Evolutionary conservation across 2,113 vertebrate genomes (phyloP).

Genomic region (Gavialis gangeticus): DNA sequence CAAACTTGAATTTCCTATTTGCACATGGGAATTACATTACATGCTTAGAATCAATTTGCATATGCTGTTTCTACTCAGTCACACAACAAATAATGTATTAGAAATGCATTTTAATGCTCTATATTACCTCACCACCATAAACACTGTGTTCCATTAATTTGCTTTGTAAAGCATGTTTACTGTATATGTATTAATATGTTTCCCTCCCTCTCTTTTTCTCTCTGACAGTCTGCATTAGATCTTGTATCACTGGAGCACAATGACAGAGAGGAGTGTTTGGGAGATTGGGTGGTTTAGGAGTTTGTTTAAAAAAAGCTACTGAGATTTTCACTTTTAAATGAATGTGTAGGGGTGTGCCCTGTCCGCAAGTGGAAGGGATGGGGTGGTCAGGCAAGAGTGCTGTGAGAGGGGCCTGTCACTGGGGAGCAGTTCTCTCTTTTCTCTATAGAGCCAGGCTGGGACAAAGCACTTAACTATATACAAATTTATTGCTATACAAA

Average conservation of each 20-base stretch:
- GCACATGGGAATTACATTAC: constrained; percentile 32
- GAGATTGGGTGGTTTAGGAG: not conserved
- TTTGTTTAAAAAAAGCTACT: not conserved
- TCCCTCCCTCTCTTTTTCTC: not conserved
- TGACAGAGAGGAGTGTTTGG: not conserved
- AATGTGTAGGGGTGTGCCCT: not conserved
- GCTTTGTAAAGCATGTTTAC: not conserved
- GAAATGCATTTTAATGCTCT: constrained; percentile 41
- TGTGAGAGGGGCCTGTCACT: too few relatives aligned
- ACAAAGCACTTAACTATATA: too few relatives aligned
- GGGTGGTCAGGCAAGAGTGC: too few relatives aligned
- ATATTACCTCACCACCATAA: constrained; percentile 25
- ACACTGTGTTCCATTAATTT: constrained; percentile 11
- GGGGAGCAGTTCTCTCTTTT: too few relatives aligned
- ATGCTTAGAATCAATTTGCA: constrained; percentile 56
- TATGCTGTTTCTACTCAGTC: constrained; percentile 52
- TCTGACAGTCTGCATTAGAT: not conserved
- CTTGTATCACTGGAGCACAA: not conserved
- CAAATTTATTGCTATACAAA: too few relatives aligned
- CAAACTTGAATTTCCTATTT: constrained; percentile 53
- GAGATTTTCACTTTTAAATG: not conserved
- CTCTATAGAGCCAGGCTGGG: too few relatives aligned
- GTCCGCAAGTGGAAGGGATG: too few relatives aligned
- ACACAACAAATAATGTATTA: constrained; percentile 62
- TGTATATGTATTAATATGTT: not conserved